phyloP scores from a whole-genome alignment of 2,113 vertebrate species.

The Siphamia tubifer region DNA sequence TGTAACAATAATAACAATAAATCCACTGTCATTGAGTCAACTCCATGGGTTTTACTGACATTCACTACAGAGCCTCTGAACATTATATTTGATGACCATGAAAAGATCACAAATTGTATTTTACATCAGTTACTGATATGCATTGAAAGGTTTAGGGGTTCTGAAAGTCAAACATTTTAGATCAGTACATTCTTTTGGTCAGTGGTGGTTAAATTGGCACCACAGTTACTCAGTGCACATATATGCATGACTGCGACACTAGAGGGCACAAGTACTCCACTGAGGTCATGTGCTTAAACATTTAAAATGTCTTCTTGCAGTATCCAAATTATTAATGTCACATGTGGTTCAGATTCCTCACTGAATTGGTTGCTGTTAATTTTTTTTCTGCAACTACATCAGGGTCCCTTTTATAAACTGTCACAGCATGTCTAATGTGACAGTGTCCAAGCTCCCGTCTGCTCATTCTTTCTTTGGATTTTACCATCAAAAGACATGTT shows the following conservation, averaged over 20 bases:
- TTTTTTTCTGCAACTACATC: not conserved
- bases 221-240: not conserved
- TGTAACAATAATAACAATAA: no score
- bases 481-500: not conserved
- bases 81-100: no score
- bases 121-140: no score
- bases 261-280: constrained; percentile 51
- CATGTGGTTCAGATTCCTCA: constrained; percentile 14
- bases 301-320: not conserved
- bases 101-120: no score
- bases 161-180: no score
- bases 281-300: not conserved
- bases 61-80: no score
- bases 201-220: no score
- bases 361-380: constrained; percentile 4
- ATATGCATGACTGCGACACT: constrained; percentile 17
- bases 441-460: no score
- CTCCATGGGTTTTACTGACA: no score
- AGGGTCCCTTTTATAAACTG: not conserved
- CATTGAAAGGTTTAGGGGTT: no score
- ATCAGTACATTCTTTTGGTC: no score
- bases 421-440: not conserved
- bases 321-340: not conserved
- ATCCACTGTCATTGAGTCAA: no score
- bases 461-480: not conserved